Percentiles rank a stretch among this genome's conserved stretches.
Evolutionary conservation across 2,888 invertebrate genomes (phyloP).

Genomic region (Acanthococcus lagerstroemiae): DNA sequence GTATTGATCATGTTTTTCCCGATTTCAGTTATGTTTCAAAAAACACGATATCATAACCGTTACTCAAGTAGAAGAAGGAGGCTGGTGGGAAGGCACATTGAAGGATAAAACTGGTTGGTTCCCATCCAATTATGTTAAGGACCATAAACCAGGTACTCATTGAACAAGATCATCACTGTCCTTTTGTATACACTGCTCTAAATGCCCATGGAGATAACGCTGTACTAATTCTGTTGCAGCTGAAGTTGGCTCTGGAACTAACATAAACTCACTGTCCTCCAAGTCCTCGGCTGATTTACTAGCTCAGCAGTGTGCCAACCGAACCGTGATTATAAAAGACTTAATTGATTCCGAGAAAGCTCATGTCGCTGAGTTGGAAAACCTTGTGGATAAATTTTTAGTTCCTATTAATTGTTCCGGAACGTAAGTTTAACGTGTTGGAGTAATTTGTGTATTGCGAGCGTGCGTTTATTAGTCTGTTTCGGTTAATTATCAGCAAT

Average conservation of each 20-base stretch:
- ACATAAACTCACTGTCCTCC: constrained; percentile 3
- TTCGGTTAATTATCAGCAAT: too few relatives aligned
- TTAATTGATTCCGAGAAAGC: constrained; percentile 85
- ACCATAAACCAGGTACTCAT: constrained; percentile 59
- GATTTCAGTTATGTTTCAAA: constrained; percentile 71
- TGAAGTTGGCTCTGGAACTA: too few relatives aligned
- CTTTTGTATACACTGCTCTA: too few relatives aligned
- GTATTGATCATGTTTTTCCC: constrained; percentile 30
- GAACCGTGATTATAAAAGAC: constrained; percentile 77
- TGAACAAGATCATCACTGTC: too few relatives aligned
- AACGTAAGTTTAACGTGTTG: constrained; percentile 55
- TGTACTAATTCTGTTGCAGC: neutral
- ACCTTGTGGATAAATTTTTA: constrained; percentile 71
- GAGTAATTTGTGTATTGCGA: too few relatives aligned
- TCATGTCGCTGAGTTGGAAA: constrained; percentile 81
- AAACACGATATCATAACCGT: constrained; percentile 95
- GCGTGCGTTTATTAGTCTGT: too few relatives aligned
- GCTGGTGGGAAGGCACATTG: constrained; percentile 99
- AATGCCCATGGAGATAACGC: neutral
- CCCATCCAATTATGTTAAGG: constrained; percentile 93
- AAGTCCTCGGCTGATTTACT: constrained; percentile 37
- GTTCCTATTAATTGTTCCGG: constrained; percentile 76
- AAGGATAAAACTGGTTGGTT: constrained; percentile 96
- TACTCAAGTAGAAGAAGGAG: constrained; percentile 90
- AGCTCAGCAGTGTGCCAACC: constrained; percentile 58